Base-by-base conservation (phyloP, 2,797 vertebrate species). In the Gymnoscopelus braueri region DNA sequence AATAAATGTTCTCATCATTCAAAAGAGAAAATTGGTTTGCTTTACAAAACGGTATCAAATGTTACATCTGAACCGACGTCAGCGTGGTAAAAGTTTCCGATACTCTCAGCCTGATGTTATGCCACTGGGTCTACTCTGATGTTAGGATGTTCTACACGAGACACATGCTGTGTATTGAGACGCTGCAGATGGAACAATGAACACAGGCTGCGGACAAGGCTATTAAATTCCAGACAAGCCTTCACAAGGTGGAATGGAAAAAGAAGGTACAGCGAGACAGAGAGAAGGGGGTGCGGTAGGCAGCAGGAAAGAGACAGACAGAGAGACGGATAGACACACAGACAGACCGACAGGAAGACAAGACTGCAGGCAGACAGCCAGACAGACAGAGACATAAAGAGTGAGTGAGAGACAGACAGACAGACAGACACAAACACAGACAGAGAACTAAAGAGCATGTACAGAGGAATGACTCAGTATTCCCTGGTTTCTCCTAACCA, bases 201-300 rank as follows among this genome's bases (percentile, higher is more conserved):
- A 44, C 39, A 64, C 44, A 64, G 47, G 32, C 55, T 32, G 52
- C 61, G 29, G 72, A 78, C 48, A 47, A 55, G 63, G 44, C 55
- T 51, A 32, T 67, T 65, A 69, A 76, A 86, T 87, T 78, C 83
- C 82, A 79, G 70, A 49, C 85, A 83, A 87, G 86, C 68, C 81
- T 72, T 78, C 77, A 85, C 82, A 88, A 63, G 71, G 68, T 78
- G 69, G 14, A 29, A 58, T 0, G 12, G 59, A 69, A 15, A 24
- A 60, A 77, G 69, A 72, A 44, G 7, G 51, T 65, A 35, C 32
- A 48, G 15, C 19, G n/a, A 48, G 39, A 48, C 39, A 44, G 35
- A 61, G 48, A 39, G 52, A 57, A 26, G 15, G 5, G 5, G 24
- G 57, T 57, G 24, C 81, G 71, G 67, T 48, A 72, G 49, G 63